Base-by-base conservation (phyloP, 1,140 invertebrate species). In the Bradysia coprophila region DNA sequence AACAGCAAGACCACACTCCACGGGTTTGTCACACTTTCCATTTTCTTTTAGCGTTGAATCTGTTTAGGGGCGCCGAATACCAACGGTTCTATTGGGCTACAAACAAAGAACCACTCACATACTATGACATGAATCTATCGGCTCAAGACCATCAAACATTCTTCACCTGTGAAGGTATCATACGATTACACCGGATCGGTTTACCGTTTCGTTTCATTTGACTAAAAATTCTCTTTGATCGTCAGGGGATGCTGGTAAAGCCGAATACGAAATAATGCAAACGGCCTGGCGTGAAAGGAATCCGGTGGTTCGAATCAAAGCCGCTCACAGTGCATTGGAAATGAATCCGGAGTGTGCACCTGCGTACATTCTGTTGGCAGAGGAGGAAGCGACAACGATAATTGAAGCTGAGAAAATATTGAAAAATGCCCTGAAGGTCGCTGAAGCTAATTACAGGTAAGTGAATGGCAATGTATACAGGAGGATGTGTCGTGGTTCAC, bases 71-170 rank as follows among this genome's bases (percentile, higher is more conserved):
- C 1, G 86, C 92, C 4, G 94, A 98, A 59, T 98, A 98, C 65
- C 83, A 90, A 50, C 68, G 92, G 24, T 94, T 93, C 63, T 87
- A 80, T 54, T 83, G 78, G 75, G 76, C 81, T 0, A 92, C 86
- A 1, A 84, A 81, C 48, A 93, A 92, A 62, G 92, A 97, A 50
- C 93, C 94, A 0, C 66, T 98, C 20, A 98, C 95, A 0, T 98
- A 94, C 64, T 97, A 98, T 61, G 95, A 98, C 55, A 97, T 98
- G 92, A 98, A 98, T 64, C 65, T 98, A 8, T 95, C 92, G 1
- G 93, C 94, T 13, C 93, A 98, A 66, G 94, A 98, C 66, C 93
- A 98, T 65, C 94, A 98, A 61, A 95, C 90, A 9, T 96, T 96
- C 65, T 98, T 97, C 59, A 93, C 88, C 1, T 93, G 89, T 62